These are phyloP conservation scores for Drosophila lutescens DNA, from an alignment of 2,888 invertebrate species.

Conservation along the genomic window DNA sequence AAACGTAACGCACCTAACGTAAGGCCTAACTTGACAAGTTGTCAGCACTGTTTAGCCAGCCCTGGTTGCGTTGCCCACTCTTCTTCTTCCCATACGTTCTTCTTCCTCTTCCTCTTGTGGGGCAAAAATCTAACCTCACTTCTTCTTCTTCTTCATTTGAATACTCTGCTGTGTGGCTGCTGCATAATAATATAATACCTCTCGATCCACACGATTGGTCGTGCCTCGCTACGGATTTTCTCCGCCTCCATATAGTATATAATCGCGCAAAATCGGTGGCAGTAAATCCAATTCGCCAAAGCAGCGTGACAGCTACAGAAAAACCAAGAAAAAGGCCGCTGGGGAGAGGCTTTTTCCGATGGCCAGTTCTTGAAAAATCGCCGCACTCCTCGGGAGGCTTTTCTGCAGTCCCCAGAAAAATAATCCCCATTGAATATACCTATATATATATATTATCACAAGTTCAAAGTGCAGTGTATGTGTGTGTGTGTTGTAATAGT, in stretches of 20 bases:
- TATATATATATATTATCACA: not conserved
- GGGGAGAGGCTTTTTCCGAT: constrained; percentile 31
- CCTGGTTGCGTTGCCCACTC: constrained; percentile 52
- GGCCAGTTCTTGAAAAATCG: constrained; percentile 40
- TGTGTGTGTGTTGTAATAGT: constrained; percentile 23
- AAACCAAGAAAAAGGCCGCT: constrained; percentile 20
- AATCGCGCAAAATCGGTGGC: constrained; percentile 43
- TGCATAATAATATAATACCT: constrained; percentile 68
- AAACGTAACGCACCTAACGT: constrained; percentile 8
- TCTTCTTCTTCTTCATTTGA: constrained; percentile 51
- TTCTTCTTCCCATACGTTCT: constrained; percentile 42
- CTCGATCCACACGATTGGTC: constrained; percentile 50
- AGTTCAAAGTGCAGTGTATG: constrained; percentile 52
- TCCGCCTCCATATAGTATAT: constrained; percentile 11
- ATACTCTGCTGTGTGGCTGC: constrained; percentile 45
- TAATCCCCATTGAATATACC: not conserved
- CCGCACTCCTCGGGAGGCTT: constrained; percentile 25
- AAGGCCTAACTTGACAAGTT: constrained; percentile 6
- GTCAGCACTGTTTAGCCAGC: constrained; percentile 4
- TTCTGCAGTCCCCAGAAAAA: constrained; percentile 1
- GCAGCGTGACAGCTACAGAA: constrained; percentile 16
- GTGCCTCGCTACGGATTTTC: constrained; percentile 45
- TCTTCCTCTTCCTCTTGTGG: constrained; percentile 54
- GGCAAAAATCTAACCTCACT: constrained; percentile 66
- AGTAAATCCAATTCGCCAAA: constrained; percentile 47